A percentile compares a stretch with the other conserved stretches of the same genome.
Evolutionary conservation across 2,888 invertebrate genomes (phyloP).

Genomic region (Allacma fusca): DNA sequence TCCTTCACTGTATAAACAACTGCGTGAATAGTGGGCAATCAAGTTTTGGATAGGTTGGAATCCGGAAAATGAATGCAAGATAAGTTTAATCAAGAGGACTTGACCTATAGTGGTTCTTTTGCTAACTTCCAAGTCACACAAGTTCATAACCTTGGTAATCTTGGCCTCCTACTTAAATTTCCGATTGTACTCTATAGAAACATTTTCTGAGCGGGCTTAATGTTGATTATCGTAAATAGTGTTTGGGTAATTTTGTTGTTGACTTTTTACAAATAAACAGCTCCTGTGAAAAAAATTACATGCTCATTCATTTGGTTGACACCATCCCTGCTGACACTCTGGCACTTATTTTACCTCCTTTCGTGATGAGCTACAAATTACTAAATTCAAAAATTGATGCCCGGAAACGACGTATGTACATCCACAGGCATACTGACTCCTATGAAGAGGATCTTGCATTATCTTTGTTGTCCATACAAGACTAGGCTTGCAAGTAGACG

Average conservation of each 20-base stretch:
- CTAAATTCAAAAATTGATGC: too few relatives aligned
- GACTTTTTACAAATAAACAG: not conserved
- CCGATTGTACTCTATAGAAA: not conserved
- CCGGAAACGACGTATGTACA: too few relatives aligned
- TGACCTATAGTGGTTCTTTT: slow-evolving; percentile 45
- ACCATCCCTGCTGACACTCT: too few relatives aligned
- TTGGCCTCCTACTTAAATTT: slow-evolving; percentile 17
- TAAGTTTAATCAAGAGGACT: slow-evolving; percentile 41
- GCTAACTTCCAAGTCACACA: slow-evolving; percentile 4
- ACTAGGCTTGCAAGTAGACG: too few relatives aligned
- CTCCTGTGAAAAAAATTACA: too few relatives aligned
- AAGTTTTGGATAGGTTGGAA: slow-evolving; percentile 43
- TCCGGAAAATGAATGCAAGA: slow-evolving; percentile 49
- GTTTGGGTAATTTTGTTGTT: not conserved
- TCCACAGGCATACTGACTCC: too few relatives aligned
- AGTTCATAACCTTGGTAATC: slow-evolving; percentile 12
- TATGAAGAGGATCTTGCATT: too few relatives aligned
- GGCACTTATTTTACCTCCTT: too few relatives aligned
- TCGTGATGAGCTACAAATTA: too few relatives aligned
- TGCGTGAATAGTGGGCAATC: slow-evolving; percentile 33
- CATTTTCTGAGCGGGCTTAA: not conserved
- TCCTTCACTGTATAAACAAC: not conserved
- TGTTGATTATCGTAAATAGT: slow-evolving; percentile 10
- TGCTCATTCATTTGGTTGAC: too few relatives aligned
- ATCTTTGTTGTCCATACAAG: too few relatives aligned